Evolutionary conservation across 92 coral and sea anemone species (phyloP).

Genomic region (Epizoanthus rinbou): DNA sequence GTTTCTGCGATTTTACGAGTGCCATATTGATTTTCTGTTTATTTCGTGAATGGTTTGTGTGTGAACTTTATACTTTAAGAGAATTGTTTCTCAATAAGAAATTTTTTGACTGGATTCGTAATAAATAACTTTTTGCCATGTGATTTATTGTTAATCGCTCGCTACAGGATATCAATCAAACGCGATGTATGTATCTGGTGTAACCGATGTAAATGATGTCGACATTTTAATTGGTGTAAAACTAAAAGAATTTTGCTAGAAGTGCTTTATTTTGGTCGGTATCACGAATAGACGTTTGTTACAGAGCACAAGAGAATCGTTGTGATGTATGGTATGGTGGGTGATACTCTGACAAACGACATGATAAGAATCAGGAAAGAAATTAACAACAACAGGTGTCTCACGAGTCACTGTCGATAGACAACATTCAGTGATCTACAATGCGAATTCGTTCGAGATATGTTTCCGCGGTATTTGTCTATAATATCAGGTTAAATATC

Average conservation of each 20-base stretch:
- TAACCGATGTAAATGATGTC: background rate
- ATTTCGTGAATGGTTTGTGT: background rate
- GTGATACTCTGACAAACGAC: background rate
- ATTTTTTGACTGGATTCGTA: background rate
- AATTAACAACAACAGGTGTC: background rate
- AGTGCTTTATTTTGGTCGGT: background rate
- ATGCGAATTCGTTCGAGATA: background rate
- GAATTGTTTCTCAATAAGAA: background rate
- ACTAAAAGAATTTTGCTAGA: background rate
- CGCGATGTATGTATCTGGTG: no score
- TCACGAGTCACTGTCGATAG: background rate
- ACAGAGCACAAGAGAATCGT: background rate
- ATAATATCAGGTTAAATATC: no score
- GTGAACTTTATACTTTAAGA: background rate
- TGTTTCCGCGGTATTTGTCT: background rate
- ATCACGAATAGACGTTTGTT: background rate
- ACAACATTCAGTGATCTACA: background rate
- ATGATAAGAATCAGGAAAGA: background rate
- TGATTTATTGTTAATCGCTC: conserved; percentile 17
- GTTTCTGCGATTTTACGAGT: background rate
- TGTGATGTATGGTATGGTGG: background rate
- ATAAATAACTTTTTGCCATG: conserved; percentile 14
- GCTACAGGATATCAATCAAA: background rate
- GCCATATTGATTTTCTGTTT: background rate
- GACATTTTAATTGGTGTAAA: background rate